Conservation (phyloP, 2,113 vertebrate genomes). For the Lepisosteus osseus region DNA sequence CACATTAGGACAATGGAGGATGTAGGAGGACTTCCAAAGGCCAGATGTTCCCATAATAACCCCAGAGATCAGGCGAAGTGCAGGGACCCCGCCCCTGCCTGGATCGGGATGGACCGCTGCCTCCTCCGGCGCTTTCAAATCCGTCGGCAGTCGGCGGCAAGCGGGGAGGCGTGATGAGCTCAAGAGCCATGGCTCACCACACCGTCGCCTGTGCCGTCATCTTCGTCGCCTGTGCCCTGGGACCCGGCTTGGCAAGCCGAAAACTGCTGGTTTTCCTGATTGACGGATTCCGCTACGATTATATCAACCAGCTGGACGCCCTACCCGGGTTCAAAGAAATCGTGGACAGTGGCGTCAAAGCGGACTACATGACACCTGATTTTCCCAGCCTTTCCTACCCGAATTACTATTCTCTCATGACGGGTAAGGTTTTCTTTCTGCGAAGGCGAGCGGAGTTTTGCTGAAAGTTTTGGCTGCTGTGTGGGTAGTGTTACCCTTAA, state of each 20-base stretch:
- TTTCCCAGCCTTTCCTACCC: constrained; percentile 92
- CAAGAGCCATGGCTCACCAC: constrained; percentile 40
- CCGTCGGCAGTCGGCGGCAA: no score
- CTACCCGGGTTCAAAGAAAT: constrained; percentile 80
- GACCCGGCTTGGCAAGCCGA: constrained; percentile 30
- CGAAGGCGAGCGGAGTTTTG: no score
- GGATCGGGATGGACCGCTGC: no score
- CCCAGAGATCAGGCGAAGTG: no score
- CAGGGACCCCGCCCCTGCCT: no score
- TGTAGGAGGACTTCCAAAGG: no score
- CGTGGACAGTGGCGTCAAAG: constrained; percentile 78
- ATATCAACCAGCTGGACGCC: constrained; percentile 72
- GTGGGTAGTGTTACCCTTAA: no score
- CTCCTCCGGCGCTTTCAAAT: no score
- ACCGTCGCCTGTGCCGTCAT: constrained; percentile 32
- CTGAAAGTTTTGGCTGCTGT: no score
- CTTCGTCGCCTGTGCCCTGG: constrained; percentile 34
- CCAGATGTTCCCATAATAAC: no score
- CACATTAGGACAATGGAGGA: no score
- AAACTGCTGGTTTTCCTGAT: constrained; percentile 85
- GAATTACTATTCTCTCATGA: constrained; percentile 94
- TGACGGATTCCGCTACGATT: constrained; percentile 89
- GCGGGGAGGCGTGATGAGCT: no score
- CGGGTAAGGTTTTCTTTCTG: constrained; percentile 66
- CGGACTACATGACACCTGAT: constrained; percentile 89